Evolutionary conservation across 2,113 vertebrate species (phyloP).

Genomic region (Neofelis nebulosa): DNA sequence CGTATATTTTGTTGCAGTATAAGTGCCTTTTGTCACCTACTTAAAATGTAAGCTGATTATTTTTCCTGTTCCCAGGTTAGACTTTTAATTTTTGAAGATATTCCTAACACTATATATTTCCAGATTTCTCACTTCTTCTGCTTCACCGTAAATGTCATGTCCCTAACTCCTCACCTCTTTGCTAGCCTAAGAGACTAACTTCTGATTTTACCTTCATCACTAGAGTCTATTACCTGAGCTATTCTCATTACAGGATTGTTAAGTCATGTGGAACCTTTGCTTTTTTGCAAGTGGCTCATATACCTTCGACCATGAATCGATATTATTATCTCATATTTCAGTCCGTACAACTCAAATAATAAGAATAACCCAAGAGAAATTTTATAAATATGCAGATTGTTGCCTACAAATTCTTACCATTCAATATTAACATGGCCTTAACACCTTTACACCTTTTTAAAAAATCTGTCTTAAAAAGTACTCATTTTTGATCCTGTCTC

Average conservation of each 20-base stretch:
- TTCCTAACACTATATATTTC: background rate
- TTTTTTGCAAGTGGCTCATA: background rate
- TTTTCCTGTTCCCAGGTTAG: background rate
- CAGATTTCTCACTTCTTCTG: background rate
- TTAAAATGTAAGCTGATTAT: background rate
- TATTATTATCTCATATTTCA: background rate
- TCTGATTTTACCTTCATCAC: background rate
- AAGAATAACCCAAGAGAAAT: background rate
- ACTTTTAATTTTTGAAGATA: background rate
- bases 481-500: background rate
- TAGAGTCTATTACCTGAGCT: background rate
- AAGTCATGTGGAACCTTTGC: background rate
- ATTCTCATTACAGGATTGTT: background rate
- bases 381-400: background rate
- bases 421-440: background rate
- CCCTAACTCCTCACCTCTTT: background rate
- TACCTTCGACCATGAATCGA: background rate
- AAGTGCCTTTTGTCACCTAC: background rate
- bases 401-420: background rate
- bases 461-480: background rate
- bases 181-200: background rate
- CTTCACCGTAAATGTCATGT: background rate
- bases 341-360: background rate
- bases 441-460: background rate
- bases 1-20: background rate